Base-by-base conservation (phyloP, 2,888 invertebrate species). In the Caenorhabditis becei region DNA sequence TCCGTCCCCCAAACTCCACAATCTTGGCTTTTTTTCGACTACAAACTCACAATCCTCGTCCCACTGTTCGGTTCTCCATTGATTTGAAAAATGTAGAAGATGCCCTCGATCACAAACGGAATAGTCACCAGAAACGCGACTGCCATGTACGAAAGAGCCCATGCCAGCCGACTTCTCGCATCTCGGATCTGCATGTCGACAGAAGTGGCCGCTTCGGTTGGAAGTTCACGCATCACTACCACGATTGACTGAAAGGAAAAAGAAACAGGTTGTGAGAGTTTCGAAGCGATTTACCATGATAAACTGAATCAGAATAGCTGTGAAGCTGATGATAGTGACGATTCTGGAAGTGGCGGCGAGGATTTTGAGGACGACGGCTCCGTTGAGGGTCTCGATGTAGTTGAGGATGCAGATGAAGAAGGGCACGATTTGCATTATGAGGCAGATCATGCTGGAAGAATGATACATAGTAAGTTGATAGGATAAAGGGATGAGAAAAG, bases 171-270 rank as follows among this genome's bases (percentile, higher is more conserved):
- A 72, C 83, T 83, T 51, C 83, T 54, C 10, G 85, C 85, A 56
- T 86, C 83, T n/a, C 81, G 51, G 8, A 86, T 77, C 41, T 86
- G 85, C 79, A 86, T 84, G 54, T 86, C 85, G 0, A 77, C 69
- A 18, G 83, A 80, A 0, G 77, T 77, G 5, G 83, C 85, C n/a
- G 82, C 82, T 32, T 81, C 83, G 20, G 71, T 69, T 2, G 85
- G 85, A 11, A 86, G 77, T 24, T 83, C 81, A 0, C 80, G 80
- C 28, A 74, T 32, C 26, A 84, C 59, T 0, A 80, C 51, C 1
- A 62, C 63, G 7, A 83, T 62, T 2, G 83, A 75, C 85, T 86
- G 78, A 44, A 83, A 83, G n/a, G n/a, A n/a, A n/a, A n/a, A 14
- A 49, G 1, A 35, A 41, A 8, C n/a, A 37, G 18, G n/a, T 24